A percentile compares a stretch with the other conserved stretches of the same genome.
Evolutionary conservation across 2,797 vertebrate species (phyloP).

Genomic region (Acrossocheilus fasciatus): DNA sequence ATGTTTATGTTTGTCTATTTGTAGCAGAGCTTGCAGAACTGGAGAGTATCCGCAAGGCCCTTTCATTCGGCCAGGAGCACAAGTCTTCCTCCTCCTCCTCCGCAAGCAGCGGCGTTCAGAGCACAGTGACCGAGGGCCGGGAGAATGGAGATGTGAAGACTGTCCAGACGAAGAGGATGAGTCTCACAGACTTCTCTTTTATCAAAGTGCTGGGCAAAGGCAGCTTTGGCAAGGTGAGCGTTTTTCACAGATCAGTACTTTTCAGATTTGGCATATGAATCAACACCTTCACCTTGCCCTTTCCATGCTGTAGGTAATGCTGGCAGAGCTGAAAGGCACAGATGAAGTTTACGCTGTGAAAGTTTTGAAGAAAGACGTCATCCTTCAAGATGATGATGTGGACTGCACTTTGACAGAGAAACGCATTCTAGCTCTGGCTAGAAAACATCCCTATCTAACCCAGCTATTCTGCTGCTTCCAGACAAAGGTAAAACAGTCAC

Average conservation of each 20-base stretch:
- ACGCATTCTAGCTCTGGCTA: conserved; percentile 91
- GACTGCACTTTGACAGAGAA: conserved; percentile 98
- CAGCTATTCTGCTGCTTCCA: conserved; percentile 99
- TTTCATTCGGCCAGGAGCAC: conserved; percentile 94
- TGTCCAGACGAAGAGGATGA: conserved; percentile 86
- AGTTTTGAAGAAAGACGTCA: conserved; percentile 96
- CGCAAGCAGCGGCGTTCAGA: conserved; percentile 70
- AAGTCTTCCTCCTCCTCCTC: conserved; percentile 81
- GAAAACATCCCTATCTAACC: conserved; percentile 94
- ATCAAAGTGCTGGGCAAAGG: conserved; percentile 99
- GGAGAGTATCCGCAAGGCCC: conserved; percentile 91
- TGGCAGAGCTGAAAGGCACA: conserved; percentile 92
- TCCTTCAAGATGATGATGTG: conserved; percentile 95
- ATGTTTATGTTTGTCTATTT: conserved; percentile 51
- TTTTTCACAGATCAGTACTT: neutral
- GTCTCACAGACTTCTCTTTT: conserved; percentile 93
- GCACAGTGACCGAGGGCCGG: conserved; percentile 74
- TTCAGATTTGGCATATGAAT: neutral
- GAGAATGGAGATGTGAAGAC: conserved; percentile 88
- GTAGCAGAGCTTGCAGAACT: conserved; percentile 89
- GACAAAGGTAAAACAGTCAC: conserved; percentile 83
- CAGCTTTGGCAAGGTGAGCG: conserved; percentile 95
- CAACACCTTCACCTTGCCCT: neutral
- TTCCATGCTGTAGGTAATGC: conserved; percentile 84
- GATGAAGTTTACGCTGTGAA: conserved; percentile 97